A percentile compares a stretch with the other conserved stretches of the same genome.
phyloP scores from a whole-genome alignment of 2,888 invertebrate species.

The Patella caerulea region DNA sequence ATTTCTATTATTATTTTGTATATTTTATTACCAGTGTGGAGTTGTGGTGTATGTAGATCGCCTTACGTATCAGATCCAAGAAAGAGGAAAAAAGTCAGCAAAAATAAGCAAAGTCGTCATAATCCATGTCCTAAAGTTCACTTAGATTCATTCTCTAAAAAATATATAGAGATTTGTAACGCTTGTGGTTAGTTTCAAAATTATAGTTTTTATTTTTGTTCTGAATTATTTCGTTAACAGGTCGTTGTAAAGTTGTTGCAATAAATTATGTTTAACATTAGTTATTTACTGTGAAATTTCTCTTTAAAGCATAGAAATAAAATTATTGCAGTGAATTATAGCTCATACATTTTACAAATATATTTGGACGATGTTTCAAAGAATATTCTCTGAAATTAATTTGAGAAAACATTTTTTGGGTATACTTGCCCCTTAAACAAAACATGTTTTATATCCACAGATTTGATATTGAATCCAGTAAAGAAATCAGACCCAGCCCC shows the following conservation, averaged over 20 bases:
- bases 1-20: too few species aligned
- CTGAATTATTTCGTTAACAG: background rate
- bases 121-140: slow-evolving; percentile 49
- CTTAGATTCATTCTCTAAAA: slow-evolving; percentile 44
- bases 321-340: too few species aligned
- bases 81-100: slow-evolving; percentile 38
- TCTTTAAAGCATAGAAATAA: background rate
- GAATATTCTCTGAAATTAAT: too few species aligned
- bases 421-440: background rate
- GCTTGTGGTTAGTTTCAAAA: slow-evolving; percentile 51
- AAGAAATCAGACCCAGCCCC: slow-evolving; percentile 29
- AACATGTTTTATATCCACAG: slow-evolving; percentile 29
- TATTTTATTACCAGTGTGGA: too few species aligned
- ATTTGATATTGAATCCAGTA: slow-evolving; percentile 43
- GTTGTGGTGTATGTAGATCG: slow-evolving; percentile 60
- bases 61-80: slow-evolving; percentile 54
- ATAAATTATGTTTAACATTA: background rate
- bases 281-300: background rate
- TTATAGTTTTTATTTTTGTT: background rate
- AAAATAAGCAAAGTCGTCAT: slow-evolving; percentile 42
- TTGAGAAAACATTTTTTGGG: background rate
- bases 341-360: too few species aligned
- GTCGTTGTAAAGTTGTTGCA: background rate
- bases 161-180: slow-evolving; percentile 52
- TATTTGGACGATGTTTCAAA: too few species aligned